Evolutionary conservation across 1,140 invertebrate species (phyloP).

Genomic region (Bradynema listronoti): DNA sequence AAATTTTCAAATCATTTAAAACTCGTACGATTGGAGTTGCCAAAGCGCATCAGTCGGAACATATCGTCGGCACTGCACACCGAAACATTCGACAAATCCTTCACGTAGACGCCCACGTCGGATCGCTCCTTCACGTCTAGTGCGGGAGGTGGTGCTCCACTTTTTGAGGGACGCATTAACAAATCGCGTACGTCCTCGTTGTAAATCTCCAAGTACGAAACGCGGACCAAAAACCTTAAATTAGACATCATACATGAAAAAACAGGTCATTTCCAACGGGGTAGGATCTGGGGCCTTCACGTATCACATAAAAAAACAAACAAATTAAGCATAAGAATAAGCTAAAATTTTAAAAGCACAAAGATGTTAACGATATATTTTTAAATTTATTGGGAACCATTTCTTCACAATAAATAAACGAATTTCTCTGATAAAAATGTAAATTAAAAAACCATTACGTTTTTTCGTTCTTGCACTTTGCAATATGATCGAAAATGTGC

Average conservation of each 20-base stretch:
- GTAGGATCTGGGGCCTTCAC: too few species aligned
- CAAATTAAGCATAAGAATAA: too few species aligned
- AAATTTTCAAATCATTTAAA: background rate
- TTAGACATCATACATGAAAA: background rate
- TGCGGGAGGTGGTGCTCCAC: background rate
- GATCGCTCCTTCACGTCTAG: constrained; percentile 69
- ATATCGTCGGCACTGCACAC: constrained; percentile 77
- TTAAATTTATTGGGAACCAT: too few species aligned
- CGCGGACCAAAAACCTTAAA: constrained; percentile 73
- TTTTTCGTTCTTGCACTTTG: constrained; percentile 70
- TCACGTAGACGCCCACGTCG: constrained; percentile 75
- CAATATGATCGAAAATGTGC: constrained; percentile 76
- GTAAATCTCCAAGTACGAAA: constrained; percentile 81
- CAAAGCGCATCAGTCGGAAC: constrained; percentile 71
- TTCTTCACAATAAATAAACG: too few species aligned
- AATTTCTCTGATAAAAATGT: background rate
- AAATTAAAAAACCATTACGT: constrained; percentile 59
- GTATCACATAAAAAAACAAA: too few species aligned
- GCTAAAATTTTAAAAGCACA: too few species aligned
- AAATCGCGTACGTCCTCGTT: constrained; percentile 82
- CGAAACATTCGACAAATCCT: constrained; percentile 70
- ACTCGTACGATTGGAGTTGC: constrained; percentile 71
- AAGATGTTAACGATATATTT: too few species aligned
- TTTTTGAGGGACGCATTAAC: constrained; percentile 59
- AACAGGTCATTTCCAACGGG: too few species aligned